These are phyloP conservation scores for Ranitomeya variabilis DNA, from an alignment of 2,113 vertebrate genomes.

Conservation along the genomic window DNA sequence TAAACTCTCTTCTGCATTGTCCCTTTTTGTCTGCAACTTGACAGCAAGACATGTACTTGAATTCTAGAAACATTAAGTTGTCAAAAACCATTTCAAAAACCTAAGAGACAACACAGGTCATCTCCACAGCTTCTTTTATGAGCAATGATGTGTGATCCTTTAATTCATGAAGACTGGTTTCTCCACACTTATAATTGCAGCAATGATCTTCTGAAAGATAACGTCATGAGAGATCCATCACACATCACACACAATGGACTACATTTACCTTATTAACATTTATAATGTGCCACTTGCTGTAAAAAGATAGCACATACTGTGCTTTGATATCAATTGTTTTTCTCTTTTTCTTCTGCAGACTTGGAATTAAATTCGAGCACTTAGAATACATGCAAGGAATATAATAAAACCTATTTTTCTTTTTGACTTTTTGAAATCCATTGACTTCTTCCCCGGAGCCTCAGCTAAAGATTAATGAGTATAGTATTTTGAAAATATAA, in stretches of 20 bases:
- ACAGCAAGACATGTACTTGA: not conserved
- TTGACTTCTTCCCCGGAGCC: conserved; percentile 45
- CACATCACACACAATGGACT: not conserved
- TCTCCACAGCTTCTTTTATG: not conserved
- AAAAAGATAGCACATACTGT: not conserved
- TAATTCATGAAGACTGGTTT: not conserved
- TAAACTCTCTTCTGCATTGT: not conserved
- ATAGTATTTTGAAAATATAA: conserved; percentile 32
- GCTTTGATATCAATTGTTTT: not conserved
- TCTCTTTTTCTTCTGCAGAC: not conserved
- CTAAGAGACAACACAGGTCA: not conserved
- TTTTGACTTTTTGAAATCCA: conserved; percentile 51
- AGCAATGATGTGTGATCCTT: conserved; percentile 6
- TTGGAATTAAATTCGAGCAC: conserved; percentile 13
- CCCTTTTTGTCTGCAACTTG: not conserved
- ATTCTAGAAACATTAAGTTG: not conserved
- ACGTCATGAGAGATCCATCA: not conserved
- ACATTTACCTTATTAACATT: not conserved
- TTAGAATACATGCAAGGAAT: conserved; percentile 37
- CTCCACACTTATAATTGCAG: conserved; percentile 24
- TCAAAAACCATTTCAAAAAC: conserved; percentile 1
- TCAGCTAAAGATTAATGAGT: conserved; percentile 53
- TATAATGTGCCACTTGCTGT: not conserved
- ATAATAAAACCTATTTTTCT: conserved; percentile 52
- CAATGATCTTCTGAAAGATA: conserved; percentile 2